Conservation (phyloP, 1,140 invertebrate species). For the Trachymyrmex cornetzi region DNA sequence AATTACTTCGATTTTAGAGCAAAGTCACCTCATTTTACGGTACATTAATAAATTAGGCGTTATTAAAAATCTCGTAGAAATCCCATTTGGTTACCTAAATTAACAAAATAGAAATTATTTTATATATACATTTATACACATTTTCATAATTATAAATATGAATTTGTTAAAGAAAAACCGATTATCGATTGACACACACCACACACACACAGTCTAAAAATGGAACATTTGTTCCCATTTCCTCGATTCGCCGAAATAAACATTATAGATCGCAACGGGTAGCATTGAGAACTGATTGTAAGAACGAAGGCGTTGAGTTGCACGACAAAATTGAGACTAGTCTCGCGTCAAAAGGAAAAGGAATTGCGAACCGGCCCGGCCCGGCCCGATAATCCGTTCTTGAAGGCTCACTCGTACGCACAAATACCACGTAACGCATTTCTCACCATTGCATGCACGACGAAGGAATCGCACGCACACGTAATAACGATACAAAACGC, state of each 20-base stretch:
- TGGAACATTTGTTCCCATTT: background rate
- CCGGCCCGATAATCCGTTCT: slow-evolving; percentile 14
- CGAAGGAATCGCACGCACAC: slow-evolving; percentile 37
- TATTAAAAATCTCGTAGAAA: background rate
- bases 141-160: background rate
- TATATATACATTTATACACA: background rate
- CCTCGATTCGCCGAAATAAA: slow-evolving; percentile 37
- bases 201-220: background rate
- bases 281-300: background rate
- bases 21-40: too few relatives aligned
- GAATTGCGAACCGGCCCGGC: slow-evolving; percentile 26
- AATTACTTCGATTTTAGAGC: too few relatives aligned
- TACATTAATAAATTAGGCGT: background rate
- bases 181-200: background rate
- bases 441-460: slow-evolving; percentile 37
- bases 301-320: slow-evolving; percentile 15
- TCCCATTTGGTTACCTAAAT: background rate
- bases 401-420: slow-evolving; percentile 36
- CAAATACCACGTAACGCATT: slow-evolving; percentile 53
- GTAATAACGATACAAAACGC: slow-evolving; percentile 82
- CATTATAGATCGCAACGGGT: background rate
- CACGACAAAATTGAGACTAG: slow-evolving; percentile 62
- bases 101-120: slow-evolving; percentile 3
- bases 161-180: background rate
- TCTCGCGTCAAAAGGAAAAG: slow-evolving; percentile 58